Conservation (phyloP, 1,140 invertebrate genomes). For the Leptestheria dahalacensis region DNA sequence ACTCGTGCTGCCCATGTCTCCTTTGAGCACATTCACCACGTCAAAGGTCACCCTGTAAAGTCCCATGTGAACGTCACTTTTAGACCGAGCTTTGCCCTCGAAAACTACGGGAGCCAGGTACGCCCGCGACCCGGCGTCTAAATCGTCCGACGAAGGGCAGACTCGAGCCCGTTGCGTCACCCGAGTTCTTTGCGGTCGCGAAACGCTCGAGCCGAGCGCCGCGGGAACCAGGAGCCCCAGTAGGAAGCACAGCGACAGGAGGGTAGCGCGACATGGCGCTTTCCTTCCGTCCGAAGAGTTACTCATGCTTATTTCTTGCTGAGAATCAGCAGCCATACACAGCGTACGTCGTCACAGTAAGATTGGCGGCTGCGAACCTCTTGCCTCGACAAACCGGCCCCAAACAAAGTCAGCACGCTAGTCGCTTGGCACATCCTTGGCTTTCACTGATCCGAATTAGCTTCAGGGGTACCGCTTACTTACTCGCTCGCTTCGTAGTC, state of each 20-base stretch:
- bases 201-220: slow-evolving; percentile 25
- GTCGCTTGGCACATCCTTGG: not conserved
- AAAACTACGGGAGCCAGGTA: slow-evolving; percentile 44
- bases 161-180: slow-evolving; percentile 26
- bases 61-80: slow-evolving; percentile 35
- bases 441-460: not conserved
- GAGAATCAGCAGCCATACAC: not conserved
- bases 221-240: not conserved
- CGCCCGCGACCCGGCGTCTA: slow-evolving; percentile 36
- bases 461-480: not conserved
- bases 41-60: slow-evolving; percentile 48
- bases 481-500: not conserved
- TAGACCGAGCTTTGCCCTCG: slow-evolving; percentile 44
- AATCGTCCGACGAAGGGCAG: slow-evolving; percentile 40
- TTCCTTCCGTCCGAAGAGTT: not conserved
- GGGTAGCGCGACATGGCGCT: not conserved
- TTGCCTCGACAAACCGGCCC: not conserved
- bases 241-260: not conserved
- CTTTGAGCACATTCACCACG: slow-evolving; percentile 43
- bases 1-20: slow-evolving; percentile 32
- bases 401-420: not conserved
- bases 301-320: not conserved
- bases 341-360: not conserved
- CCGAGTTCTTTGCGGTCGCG: slow-evolving; percentile 25
- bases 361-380: not conserved